phyloP scores from a whole-genome alignment of 1,140 invertebrate species.

The Glossosoma conforme region DNA sequence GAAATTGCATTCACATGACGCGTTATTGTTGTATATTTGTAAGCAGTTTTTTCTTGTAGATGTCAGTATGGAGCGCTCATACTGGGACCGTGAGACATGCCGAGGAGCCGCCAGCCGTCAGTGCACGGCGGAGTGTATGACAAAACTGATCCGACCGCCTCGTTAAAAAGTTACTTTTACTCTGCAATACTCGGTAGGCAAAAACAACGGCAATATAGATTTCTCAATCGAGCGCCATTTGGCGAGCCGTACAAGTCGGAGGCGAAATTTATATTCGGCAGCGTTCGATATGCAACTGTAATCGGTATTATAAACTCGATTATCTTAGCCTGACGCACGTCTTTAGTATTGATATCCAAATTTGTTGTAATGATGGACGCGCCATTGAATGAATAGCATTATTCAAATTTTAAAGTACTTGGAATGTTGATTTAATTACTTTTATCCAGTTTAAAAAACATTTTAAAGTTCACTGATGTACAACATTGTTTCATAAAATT shows the following conservation, averaged over 20 bases:
- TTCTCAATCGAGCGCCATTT: constrained; percentile 17
- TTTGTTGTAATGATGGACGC: background rate
- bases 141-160: constrained; percentile 29
- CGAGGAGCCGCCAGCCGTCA: constrained; percentile 23
- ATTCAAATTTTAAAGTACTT: too few species aligned
- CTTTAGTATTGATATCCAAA: background rate
- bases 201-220: constrained; percentile 15
- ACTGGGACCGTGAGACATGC: constrained; percentile 6
- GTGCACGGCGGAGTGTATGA: constrained; percentile 15
- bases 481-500: too few species aligned
- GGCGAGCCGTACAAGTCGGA: constrained; percentile 11
- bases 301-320: constrained; percentile 10
- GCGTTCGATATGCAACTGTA: constrained; percentile 9
- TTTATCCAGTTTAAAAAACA: too few species aligned
- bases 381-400: too few species aligned
- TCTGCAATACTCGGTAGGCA: constrained; percentile 28
- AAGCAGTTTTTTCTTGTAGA: too few species aligned
- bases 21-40: background rate
- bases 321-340: background rate
- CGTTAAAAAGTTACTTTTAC: constrained; percentile 32
- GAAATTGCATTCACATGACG: constrained; percentile 6
- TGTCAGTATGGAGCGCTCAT: background rate
- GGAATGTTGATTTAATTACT: too few species aligned
- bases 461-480: too few species aligned
- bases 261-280: constrained; percentile 12